Percentiles rank a stretch among this genome's conserved stretches.
Conservation (phyloP, 2,113 vertebrate species). For the human region GRCh38 chr5:167187001-167187500, state of each 20-base stretch:
- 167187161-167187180: not conserved
- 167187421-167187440: not conserved
- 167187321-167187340: not conserved
- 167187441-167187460: not conserved
- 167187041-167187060: not conserved
- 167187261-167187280: not conserved
- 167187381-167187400: accelerated
- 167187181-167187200: not conserved
- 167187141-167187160: not conserved
- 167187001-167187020: not conserved
- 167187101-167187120: not conserved
- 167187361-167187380: not conserved
- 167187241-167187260: not conserved
- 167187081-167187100: not conserved
- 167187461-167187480: not conserved
- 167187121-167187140: not conserved
- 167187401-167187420: not conserved
- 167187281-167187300: not conserved
- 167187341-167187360: not conserved
- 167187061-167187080: not conserved
- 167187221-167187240: not conserved
- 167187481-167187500: not conserved
- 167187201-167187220: not conserved
- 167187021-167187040: not conserved
- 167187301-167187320: accelerated